A percentile compares a stretch with the other conserved stretches of the same genome.
These are phyloP conservation scores for Macrostomum cliftonense DNA, from an alignment of 2,888 invertebrate species.

Conservation along the genomic window DNA sequence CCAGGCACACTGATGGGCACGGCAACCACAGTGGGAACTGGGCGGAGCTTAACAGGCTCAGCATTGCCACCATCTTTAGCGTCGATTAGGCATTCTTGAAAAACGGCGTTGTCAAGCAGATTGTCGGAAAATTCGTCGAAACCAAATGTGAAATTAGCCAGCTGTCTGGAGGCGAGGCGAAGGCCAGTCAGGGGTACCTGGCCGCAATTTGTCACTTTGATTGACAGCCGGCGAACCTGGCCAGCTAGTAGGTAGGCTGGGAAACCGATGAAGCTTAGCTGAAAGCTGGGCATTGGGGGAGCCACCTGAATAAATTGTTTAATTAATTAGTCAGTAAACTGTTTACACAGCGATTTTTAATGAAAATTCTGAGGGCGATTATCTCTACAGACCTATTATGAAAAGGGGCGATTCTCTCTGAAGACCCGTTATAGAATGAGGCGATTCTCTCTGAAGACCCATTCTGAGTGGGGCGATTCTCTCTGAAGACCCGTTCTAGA, in stretches of 20 bases:
- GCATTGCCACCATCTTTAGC: neutral
- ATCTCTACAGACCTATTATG: too few species aligned
- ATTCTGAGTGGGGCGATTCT: too few species aligned
- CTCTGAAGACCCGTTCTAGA: too few species aligned
- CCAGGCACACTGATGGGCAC: conserved; percentile 9
- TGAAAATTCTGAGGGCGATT: too few species aligned
- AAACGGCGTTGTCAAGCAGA: conserved; percentile 20
- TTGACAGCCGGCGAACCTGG: conserved; percentile 50
- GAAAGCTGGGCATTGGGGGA: conserved; percentile 59
- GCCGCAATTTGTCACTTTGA: conserved; percentile 49
- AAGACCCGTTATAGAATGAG: too few species aligned
- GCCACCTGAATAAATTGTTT: conserved; percentile 42
- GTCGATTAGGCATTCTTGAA: conserved; percentile 14
- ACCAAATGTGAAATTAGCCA: conserved; percentile 48
- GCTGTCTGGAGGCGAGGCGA: conserved; percentile 49
- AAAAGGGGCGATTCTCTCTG: too few species aligned
- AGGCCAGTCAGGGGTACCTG: conserved; percentile 41
- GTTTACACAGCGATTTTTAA: too few species aligned
- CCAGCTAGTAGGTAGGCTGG: conserved; percentile 52
- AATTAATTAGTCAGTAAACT: too few species aligned
- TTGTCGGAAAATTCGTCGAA: conserved; percentile 13
- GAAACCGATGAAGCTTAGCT: conserved; percentile 54
- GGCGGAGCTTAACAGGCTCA: neutral
- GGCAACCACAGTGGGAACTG: conserved; percentile 6
- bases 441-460: too few species aligned